Conservation (phyloP, 2,888 invertebrate genomes). For the Drosophila testacea region DNA sequence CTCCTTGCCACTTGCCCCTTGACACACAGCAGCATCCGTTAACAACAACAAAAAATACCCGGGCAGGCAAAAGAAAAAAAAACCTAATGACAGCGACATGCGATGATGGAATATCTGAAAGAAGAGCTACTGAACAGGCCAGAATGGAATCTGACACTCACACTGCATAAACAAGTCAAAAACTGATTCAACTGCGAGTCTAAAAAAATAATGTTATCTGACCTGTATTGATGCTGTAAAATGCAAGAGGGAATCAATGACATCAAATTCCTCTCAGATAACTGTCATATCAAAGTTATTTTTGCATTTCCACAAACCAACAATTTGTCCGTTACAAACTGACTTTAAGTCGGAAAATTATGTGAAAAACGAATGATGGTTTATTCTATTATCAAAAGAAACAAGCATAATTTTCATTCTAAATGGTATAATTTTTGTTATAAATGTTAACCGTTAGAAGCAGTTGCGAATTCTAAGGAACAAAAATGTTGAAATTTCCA, state of each 20-base stretch:
- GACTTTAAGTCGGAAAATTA: neutral
- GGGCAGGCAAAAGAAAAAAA: constrained; percentile 9
- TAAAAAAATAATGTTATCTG: neutral
- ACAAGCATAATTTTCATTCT: too few species aligned
- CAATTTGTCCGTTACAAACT: neutral
- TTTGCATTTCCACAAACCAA: neutral
- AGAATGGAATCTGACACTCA: constrained; percentile 7
- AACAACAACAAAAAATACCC: constrained; percentile 5
- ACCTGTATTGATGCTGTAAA: neutral
- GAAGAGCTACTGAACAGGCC: constrained; percentile 7
- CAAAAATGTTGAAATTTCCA: too few species aligned
- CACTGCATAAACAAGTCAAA: neutral
- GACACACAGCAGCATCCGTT: constrained; percentile 8
- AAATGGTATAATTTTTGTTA: too few species aligned
- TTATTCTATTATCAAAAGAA: neutral
- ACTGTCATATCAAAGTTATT: neutral
- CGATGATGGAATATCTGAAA: constrained; percentile 32
- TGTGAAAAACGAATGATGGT: neutral
- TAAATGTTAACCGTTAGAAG: too few species aligned
- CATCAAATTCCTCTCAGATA: neutral
- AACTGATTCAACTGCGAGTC: neutral
- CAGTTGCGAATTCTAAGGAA: too few species aligned
- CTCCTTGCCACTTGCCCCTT: neutral
- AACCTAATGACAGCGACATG: constrained; percentile 39
- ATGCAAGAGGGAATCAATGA: constrained; percentile 5